Evolutionary conservation across 2,797 vertebrate genomes (phyloP), one percentile per base, ranked within the genome.

Genomic region (Helarctos malayanus): DNA sequence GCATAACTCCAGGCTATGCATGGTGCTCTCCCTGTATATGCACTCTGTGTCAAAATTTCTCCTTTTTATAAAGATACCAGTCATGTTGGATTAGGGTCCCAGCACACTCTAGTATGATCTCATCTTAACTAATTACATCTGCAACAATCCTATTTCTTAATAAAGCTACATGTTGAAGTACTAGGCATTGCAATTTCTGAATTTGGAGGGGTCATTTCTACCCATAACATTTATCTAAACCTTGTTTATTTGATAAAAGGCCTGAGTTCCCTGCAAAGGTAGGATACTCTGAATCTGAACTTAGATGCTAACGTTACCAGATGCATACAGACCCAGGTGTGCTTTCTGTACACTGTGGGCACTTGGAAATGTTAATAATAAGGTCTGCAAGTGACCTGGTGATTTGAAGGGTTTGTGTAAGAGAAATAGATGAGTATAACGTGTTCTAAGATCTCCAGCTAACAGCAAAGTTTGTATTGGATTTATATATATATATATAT

Each of bases 381-480:
- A 94, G 52, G 8, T 71, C 18, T 84, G 32, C 14, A 89, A 71
- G 29, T n/a, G 19, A 82, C 27, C 80, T 85, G 54, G 8, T n/a
- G 6, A 45, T 89, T 25, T 38, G 27, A 93, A 80, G 47, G 52
- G 57, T 52, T 15, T 25, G 59, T 23, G 7, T 45, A 61, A 89
- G 23, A 87, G 57, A 91, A 89, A 89, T 21, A 54, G 32, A 41
- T 81, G 41, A 63, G 41, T 38, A 27, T n/a, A 89, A 88, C 21
- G 52, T 52, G 25, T 59, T 94, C 35, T 65, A 23, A 97, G 16
- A 93, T n/a, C 21, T 21, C 71, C 56, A 89, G 82, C 65, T 27
- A 94, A 92, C 4, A 41, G 71, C n/a, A 81, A 92, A 81, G 25
- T 61, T 89, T 94, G 18, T 91, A 47, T 32, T 94, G 29, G 13